Evolutionary conservation across 1,140 invertebrate genomes (phyloP), one percentile per base, ranked within the genome.

Genomic region (Aradophagus sp.): DNA sequence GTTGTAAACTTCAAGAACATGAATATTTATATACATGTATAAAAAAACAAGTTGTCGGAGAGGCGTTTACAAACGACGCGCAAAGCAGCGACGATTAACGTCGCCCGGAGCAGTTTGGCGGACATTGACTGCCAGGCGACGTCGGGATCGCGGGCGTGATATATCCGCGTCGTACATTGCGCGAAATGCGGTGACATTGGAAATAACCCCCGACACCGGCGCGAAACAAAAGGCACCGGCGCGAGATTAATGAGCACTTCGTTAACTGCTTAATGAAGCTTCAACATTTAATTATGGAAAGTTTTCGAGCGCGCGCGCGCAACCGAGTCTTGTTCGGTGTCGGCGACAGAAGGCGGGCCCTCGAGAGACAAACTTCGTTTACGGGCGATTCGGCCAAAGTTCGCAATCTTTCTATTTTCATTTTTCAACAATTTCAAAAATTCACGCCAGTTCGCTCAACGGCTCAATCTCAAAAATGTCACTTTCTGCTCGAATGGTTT

Each of bases 261-360:
- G 68, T 72, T 72, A 72, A 72, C 68, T 72, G 61, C 48, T 72
- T 67, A 72, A 72, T 72, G 69, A 72, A 72, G 62, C 68, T 61
- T 66, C 61, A 72, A 72, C 55, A 72, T 72, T 72, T 72, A 72
- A 72, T 72, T 72, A 72, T 66, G 68, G 35, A 72, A 72, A 72
- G 69, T 72, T 72, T 67, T 72, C 69, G 69, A 67, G n/a, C 69
- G 62, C 62, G 67, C 56, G 56, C 50, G 55, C 41, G 17, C 32
- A 7, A 14, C 38, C 10, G 20, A 72, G 55, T 48, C 68, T 66
- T 72, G 68, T 61, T 72, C 50, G 61, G 50, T 61, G 68, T 72
- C 68, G 61, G 17, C 16, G 66, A 62, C 68, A 72, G 68, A 61
- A 61, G 68, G 53, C 42, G n/a, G 66, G 66, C 61, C 66, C 66